Percentiles rank a stretch among this genome's conserved stretches.
Conservation (phyloP, 2,113 vertebrate genomes). For the Trochalopteron elliotii region DNA sequence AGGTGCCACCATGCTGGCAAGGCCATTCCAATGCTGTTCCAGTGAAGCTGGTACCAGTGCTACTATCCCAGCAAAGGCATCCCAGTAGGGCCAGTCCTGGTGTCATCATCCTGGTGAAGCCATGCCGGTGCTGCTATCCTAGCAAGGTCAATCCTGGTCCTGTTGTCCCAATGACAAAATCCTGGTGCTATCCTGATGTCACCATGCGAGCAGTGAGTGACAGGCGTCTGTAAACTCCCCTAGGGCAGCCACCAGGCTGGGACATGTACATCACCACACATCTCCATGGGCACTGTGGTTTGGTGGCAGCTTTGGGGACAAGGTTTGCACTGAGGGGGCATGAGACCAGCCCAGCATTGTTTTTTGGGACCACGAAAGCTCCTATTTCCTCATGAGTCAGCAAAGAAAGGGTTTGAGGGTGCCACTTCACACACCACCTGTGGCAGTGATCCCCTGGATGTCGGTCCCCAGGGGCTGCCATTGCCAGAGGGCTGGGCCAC, state of each 20-base stretch:
- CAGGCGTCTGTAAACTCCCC: not conserved
- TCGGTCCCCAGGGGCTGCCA: not conserved
- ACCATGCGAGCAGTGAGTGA: not conserved
- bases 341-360: accelerated
- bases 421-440: not conserved
- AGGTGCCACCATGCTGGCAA: not conserved
- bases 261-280: not conserved
- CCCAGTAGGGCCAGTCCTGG: not conserved
- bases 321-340: not conserved
- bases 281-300: not conserved
- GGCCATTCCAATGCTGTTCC: not conserved
- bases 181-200: not conserved
- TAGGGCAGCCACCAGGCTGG: not conserved
- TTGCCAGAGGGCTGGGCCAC: not conserved
- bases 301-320: not conserved
- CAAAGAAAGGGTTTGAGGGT: not conserved
- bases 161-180: not conserved
- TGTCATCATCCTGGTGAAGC: not conserved
- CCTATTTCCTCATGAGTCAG: not conserved
- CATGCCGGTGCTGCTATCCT: not conserved
- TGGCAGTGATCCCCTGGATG: not conserved
- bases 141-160: not conserved
- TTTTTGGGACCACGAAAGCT: not conserved
- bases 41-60: not conserved
- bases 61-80: not conserved